These are phyloP conservation scores for Spheniscus mendiculus DNA, from an alignment of 2,113 vertebrate species.

Conservation along the genomic window DNA sequence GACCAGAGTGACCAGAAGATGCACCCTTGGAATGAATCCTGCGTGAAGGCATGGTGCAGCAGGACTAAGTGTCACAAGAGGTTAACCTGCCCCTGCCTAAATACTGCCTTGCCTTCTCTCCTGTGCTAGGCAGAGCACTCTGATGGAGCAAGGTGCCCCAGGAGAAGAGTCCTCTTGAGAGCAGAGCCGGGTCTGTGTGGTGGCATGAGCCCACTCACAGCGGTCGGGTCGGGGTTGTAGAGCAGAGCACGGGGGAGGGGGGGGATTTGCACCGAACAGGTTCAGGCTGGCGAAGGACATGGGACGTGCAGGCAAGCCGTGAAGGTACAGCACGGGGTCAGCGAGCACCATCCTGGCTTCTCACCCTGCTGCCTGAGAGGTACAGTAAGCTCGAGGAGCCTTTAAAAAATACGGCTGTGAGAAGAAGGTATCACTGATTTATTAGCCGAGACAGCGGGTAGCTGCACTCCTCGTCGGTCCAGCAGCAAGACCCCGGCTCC, in stretches of 20 bases:
- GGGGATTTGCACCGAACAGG: not conserved
- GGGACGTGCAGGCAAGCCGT: not conserved
- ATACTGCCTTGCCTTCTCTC: not conserved
- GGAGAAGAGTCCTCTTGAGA: not conserved
- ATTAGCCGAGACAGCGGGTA: not conserved
- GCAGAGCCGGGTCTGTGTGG: not conserved
- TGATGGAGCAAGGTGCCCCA: not conserved
- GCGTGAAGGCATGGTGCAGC: not conserved
- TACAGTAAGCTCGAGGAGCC: not conserved
- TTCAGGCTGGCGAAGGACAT: not conserved
- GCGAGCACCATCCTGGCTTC: not conserved
- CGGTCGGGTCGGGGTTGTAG: fast-evolving
- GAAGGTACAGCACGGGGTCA: not conserved
- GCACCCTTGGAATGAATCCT: not conserved
- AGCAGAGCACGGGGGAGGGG: not conserved
- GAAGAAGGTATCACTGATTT: not conserved
- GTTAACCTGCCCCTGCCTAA: not conserved
- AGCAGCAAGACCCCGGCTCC: not conserved
- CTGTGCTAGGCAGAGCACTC: not conserved
- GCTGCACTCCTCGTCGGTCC: not conserved
- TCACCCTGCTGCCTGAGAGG: not conserved
- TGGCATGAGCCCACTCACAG: not conserved
- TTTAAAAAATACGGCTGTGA: fast-evolving
- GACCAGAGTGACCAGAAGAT: too few species aligned
- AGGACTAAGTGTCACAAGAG: not conserved